Evolutionary conservation across 2,888 invertebrate species (phyloP).

Genomic region (Drosophila robusta): DNA sequence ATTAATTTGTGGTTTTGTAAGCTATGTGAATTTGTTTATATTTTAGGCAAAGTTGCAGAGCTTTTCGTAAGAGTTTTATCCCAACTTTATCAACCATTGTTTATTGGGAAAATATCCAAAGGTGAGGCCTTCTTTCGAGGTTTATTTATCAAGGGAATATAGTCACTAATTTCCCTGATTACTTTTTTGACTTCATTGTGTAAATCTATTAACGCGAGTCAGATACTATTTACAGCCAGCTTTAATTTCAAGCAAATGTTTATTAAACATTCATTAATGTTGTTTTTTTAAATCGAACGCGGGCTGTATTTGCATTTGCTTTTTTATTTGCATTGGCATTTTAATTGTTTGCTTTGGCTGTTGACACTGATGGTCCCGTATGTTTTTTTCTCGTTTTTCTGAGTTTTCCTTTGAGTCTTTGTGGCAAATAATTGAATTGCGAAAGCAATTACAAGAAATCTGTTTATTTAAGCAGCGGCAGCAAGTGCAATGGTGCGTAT

Average conservation of each 20-base stretch:
- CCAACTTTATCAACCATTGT: no score
- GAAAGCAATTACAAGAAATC: slow-evolving; percentile 72
- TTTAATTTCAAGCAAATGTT: slow-evolving; percentile 56
- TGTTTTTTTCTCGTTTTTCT: slow-evolving; percentile 13
- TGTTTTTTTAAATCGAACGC: slow-evolving; percentile 46
- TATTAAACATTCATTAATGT: slow-evolving; percentile 48
- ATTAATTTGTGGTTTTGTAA: no score
- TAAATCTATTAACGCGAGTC: background rate
- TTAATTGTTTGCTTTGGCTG: slow-evolving; percentile 61
- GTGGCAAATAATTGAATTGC: slow-evolving; percentile 67
- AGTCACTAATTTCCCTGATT: no score
- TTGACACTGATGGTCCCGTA: slow-evolving; percentile 49
- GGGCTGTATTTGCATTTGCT: slow-evolving; percentile 26
- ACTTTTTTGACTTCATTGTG: background rate
- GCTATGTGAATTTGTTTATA: no score
- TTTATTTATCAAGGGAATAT: no score
- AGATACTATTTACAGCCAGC: slow-evolving; percentile 2
- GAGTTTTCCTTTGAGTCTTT: slow-evolving; percentile 37
- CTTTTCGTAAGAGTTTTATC: no score
- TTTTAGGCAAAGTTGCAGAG: no score
- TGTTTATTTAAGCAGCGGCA: slow-evolving; percentile 61
- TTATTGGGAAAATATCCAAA: no score
- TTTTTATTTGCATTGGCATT: slow-evolving; percentile 52
- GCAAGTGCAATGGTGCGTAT: slow-evolving; percentile 54
- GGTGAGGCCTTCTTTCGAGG: no score